These are phyloP conservation scores for Tenualosa ilisha DNA, from an alignment of 2,797 vertebrate genomes.

Conservation along the genomic window DNA sequence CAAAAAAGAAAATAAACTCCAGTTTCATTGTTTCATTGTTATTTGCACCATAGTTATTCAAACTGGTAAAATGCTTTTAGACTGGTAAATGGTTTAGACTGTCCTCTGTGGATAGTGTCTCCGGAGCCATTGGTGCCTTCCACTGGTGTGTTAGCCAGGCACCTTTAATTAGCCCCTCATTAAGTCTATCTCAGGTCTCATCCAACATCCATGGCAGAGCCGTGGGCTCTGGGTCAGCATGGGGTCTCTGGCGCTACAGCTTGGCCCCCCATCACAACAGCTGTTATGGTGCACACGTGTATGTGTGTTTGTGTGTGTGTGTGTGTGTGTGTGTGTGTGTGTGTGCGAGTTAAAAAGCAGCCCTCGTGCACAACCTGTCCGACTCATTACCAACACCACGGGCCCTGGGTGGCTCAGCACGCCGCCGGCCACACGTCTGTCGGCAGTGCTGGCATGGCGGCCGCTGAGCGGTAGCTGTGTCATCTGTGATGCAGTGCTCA, in stretches of 20 bases:
- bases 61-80: not conserved
- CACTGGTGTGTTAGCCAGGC: not conserved
- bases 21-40: no score
- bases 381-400: constrained; percentile 51
- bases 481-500: constrained; percentile 48
- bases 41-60: not conserved
- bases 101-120: not conserved
- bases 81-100: not conserved
- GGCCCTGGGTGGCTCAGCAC: not conserved
- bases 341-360: not conserved
- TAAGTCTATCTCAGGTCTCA: not conserved
- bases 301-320: no score
- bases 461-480: constrained; percentile 42
- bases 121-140: not conserved
- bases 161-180: constrained; percentile 12
- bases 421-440: constrained; percentile 43
- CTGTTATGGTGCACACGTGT: not conserved
- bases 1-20: constrained; percentile 8
- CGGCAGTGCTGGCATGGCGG: constrained; percentile 32
- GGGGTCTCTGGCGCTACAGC: not conserved
- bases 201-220: constrained; percentile 16
- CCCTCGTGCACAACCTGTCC: not conserved
- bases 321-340: not conserved
- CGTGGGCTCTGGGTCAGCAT: constrained; percentile 4
- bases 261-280: not conserved